These are phyloP conservation scores for Drosophila greeni DNA, from an alignment of 2,888 invertebrate genomes.

Conservation along the genomic window DNA sequence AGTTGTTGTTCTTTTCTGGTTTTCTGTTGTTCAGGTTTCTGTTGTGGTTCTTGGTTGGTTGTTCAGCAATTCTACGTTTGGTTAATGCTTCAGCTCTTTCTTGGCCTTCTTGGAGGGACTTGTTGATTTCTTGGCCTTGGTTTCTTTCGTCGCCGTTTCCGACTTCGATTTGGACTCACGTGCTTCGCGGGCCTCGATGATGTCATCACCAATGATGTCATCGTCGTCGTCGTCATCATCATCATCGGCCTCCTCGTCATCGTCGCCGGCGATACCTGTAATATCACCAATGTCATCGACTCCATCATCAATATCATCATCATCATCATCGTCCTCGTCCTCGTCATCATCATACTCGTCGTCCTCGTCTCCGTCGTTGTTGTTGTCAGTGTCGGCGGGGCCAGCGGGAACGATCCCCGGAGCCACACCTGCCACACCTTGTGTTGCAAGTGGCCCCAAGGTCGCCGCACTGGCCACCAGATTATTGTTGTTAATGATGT, in stretches of 20 bases:
- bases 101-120: conserved; percentile 76
- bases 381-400: conserved; percentile 65
- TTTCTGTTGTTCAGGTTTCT: conserved; percentile 30
- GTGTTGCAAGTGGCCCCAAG: conserved; percentile 48
- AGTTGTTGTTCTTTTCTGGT: conserved; percentile 29
- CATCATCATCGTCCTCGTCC: conserved; percentile 61
- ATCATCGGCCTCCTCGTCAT: conserved; percentile 83
- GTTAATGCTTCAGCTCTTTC: conserved; percentile 75
- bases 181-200: conserved; percentile 85
- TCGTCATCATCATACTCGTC: conserved; percentile 52
- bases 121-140: conserved; percentile 77
- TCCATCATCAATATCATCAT: conserved; percentile 80
- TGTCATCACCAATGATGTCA: conserved; percentile 82
- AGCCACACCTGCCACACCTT: conserved; percentile 78
- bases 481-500: conserved; percentile 47
- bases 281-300: conserved; percentile 85
- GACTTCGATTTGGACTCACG: conserved; percentile 95
- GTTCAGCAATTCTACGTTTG: conserved; percentile 40
- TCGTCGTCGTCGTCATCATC: conserved; percentile 84
- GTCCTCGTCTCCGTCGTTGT: conserved; percentile 44
- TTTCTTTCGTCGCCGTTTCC: conserved; percentile 78
- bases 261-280: conserved; percentile 84
- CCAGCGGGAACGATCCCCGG: conserved; percentile 72
- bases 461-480: conserved; percentile 41
- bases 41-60: conserved; percentile 50